A percentile compares a stretch with the other conserved stretches of the same genome.
These are phyloP conservation scores for Catocala fraxini DNA, from an alignment of 2,888 invertebrate species.

Conservation along the genomic window DNA sequence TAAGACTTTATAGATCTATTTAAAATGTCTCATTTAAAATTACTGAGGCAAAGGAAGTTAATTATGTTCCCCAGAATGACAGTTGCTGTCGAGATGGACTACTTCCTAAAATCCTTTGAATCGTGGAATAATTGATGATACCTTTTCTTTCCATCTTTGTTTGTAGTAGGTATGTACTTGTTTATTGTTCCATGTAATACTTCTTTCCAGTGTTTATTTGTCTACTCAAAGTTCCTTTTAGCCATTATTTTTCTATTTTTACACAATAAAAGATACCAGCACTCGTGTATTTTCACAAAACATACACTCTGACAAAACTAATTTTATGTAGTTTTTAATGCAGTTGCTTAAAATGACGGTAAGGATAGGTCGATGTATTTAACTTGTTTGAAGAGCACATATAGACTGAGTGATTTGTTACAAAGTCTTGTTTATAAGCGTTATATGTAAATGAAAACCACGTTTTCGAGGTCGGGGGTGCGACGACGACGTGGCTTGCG, in stretches of 20 bases:
- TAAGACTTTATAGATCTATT: constrained; percentile 60
- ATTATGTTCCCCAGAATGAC: constrained; percentile 73
- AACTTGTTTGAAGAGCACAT: constrained; percentile 8
- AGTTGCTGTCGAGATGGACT: constrained; percentile 64
- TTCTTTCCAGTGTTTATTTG: constrained; percentile 11
- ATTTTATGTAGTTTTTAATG: neutral
- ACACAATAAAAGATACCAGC: neutral
- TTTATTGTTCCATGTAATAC: constrained; percentile 12
- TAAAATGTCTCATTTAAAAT: constrained; percentile 67
- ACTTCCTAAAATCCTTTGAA: constrained; percentile 72
- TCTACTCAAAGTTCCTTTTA: neutral
- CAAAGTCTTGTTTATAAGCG: constrained; percentile 60
- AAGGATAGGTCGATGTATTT: neutral
- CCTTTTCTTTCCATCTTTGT: constrained; percentile 38
- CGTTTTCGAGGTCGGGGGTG: constrained; percentile 72
- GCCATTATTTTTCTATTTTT: constrained; percentile 1
- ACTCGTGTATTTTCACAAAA: neutral
- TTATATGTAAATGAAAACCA: constrained; percentile 72
- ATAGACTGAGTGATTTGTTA: constrained; percentile 45
- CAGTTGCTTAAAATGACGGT: no score
- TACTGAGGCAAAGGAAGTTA: constrained; percentile 73
- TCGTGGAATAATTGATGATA: constrained; percentile 72
- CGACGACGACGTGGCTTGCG: constrained; percentile 72
- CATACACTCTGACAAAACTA: neutral
- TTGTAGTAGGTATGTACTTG: constrained; percentile 11